Conservation (phyloP, 2,797 vertebrate genomes). For the Chaetophractus vellerosus region DNA sequence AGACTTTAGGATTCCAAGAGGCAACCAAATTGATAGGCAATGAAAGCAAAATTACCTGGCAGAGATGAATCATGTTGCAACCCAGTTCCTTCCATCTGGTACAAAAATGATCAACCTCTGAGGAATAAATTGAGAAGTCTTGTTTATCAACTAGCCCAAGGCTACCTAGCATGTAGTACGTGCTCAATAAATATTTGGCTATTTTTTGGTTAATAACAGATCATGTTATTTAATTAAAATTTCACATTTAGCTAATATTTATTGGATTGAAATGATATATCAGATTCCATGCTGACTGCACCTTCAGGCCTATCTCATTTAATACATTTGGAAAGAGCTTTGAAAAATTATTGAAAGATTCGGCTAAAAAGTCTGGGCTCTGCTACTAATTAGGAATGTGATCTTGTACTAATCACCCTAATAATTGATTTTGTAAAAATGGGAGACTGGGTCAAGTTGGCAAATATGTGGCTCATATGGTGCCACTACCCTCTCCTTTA, state of each 20-base stretch:
- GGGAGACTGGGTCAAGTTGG: slow-evolving; percentile 38
- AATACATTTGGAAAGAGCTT: slow-evolving; percentile 64
- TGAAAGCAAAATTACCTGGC: slow-evolving; percentile 25
- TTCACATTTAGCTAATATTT: slow-evolving; percentile 31
- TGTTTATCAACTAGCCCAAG: neutral
- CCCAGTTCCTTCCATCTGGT: neutral
- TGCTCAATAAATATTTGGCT: slow-evolving; percentile 54
- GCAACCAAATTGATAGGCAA: neutral
- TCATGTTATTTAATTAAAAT: slow-evolving; percentile 26
- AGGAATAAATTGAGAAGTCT: slow-evolving; percentile 24
- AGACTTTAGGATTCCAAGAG: slow-evolving; percentile 8
- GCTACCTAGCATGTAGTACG: slow-evolving; percentile 36
- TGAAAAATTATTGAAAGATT: slow-evolving; percentile 63
- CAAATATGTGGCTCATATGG: slow-evolving; percentile 63
- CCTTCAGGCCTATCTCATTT: slow-evolving; percentile 14
- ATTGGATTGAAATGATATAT: neutral
- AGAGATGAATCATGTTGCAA: slow-evolving; percentile 14
- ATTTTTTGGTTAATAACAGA: slow-evolving; percentile 48
- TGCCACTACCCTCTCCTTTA: slow-evolving; percentile 61
- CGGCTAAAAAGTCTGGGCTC: slow-evolving; percentile 1
- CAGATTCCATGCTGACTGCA: slow-evolving; percentile 12
- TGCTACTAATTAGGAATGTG: slow-evolving; percentile 57
- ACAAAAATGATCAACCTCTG: slow-evolving; percentile 40
- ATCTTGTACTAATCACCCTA: slow-evolving; percentile 67
- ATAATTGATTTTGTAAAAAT: slow-evolving; percentile 72